Base-by-base conservation (phyloP, 2,888 invertebrate species). In the Eledona agricola region DNA sequence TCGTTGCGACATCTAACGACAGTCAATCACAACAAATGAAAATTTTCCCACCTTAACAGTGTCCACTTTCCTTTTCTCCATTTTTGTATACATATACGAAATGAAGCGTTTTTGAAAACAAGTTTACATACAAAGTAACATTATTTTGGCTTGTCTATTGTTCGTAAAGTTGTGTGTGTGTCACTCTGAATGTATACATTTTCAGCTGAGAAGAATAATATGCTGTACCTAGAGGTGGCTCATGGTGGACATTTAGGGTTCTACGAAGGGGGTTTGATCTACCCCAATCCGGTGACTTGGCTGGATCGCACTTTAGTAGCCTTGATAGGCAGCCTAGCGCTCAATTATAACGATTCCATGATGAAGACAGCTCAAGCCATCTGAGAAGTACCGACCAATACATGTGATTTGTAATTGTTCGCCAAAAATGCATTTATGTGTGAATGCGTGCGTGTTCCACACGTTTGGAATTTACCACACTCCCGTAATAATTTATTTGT, bases 161-260 rank as follows among this genome's bases (percentile, higher is more conserved):
- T 19, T n/a, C 6, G 3, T 12, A 16, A 13, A 15, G 9, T 19
- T 35, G 1, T 28, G 3, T 38, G 6, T 45, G 9, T 50, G 51
- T 45, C 47, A n/a, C n/a, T n/a, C n/a, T n/a, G n/a, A n/a, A n/a
- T n/a, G n/a, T n/a, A n/a, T n/a, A n/a, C n/a, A n/a, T 28, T 72
- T 72, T 28, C 75, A 91, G 91, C 79, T 60, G 83, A 82, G 4
- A 84, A 82, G 51, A 81, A 81, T 35, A 87, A 86, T 64, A 80
- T 82, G 1, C 81, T 93, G 63, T 93, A 88, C 70, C 78, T 94
- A 45, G 89, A 92, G 72, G 78, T 93, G 12, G 87, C 91, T 4
- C 95, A 96, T 73, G 96, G 96, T 5, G 96, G 96, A 2, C 96
- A 96, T 77, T 81, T 96, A 59, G 96, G 96, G 10, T 96, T 93